Conservation (phyloP, 2,797 vertebrate genomes). For the Brachymystax lenok region DNA sequence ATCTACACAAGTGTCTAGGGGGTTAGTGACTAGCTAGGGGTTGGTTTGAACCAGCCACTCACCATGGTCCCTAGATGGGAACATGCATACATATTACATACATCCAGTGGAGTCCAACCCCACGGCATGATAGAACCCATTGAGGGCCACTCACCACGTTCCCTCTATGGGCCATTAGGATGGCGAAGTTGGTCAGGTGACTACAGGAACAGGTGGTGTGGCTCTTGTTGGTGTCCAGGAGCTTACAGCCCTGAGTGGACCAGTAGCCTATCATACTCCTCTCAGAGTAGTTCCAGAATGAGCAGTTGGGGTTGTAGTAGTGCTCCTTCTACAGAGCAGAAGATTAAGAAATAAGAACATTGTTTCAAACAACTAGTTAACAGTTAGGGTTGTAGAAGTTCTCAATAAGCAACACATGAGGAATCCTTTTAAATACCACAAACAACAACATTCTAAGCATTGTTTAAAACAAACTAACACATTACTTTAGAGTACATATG, state of each 20-base stretch:
- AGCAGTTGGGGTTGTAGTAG: constrained; percentile 99
- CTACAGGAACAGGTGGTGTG: constrained; percentile 98
- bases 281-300: constrained; percentile 99
- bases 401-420: background rate
- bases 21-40: background rate
- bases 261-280: constrained; percentile 98
- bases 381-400: background rate
- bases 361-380: background rate
- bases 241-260: constrained; percentile 98
- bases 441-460: no score
- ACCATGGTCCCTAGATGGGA: background rate
- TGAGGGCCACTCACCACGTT: constrained; percentile 80
- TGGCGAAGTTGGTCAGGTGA: constrained; percentile 98
- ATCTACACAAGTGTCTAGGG: background rate
- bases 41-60: background rate
- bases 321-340: constrained; percentile 85
- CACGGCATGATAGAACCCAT: no score
- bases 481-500: no score
- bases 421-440: no score
- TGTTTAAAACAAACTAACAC: no score
- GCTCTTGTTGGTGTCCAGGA: constrained; percentile 93
- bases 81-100: background rate
- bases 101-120: no score
- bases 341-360: constrained; percentile 25
- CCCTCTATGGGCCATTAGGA: constrained; percentile 95